These are phyloP conservation scores for Cylas formicarius DNA, from an alignment of 1,140 invertebrate genomes.

Conservation along the genomic window DNA sequence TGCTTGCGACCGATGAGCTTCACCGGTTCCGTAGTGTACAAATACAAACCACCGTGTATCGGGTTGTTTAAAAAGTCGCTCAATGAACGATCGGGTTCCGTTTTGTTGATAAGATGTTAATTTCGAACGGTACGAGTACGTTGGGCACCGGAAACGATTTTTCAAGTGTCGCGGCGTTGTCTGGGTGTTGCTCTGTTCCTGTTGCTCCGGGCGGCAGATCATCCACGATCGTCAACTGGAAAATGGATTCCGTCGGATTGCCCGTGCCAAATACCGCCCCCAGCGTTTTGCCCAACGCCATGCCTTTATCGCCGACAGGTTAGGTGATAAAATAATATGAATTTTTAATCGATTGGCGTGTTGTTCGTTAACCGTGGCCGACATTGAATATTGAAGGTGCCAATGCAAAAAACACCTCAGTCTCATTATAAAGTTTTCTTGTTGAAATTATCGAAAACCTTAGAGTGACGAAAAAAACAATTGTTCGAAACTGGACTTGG, in stretches of 20 bases:
- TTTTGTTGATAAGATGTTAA: slow-evolving; percentile 35
- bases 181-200: slow-evolving; percentile 39
- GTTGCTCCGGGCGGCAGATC: slow-evolving; percentile 30
- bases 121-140: slow-evolving; percentile 36
- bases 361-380: too few species aligned
- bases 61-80: background rate
- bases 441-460: too few species aligned
- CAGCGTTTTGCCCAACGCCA: slow-evolving; percentile 29
- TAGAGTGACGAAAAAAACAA: too few species aligned
- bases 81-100: slow-evolving; percentile 3
- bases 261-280: slow-evolving; percentile 37
- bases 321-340: too few species aligned
- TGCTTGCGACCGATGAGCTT: slow-evolving; percentile 39
- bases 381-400: too few species aligned
- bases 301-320: slow-evolving; percentile 41
- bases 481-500: too few species aligned
- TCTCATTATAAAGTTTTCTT: too few species aligned
- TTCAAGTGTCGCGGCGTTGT: slow-evolving; percentile 38
- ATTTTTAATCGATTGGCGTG: too few species aligned
- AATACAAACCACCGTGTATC: background rate
- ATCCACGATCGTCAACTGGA: slow-evolving; percentile 40
- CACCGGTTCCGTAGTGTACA: slow-evolving; percentile 25
- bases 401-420: too few species aligned
- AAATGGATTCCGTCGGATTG: slow-evolving; percentile 41
- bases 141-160: slow-evolving; percentile 39